phyloP scores from a whole-genome alignment of 2,113 vertebrate genomes.

The Brevimyrus niger region DNA sequence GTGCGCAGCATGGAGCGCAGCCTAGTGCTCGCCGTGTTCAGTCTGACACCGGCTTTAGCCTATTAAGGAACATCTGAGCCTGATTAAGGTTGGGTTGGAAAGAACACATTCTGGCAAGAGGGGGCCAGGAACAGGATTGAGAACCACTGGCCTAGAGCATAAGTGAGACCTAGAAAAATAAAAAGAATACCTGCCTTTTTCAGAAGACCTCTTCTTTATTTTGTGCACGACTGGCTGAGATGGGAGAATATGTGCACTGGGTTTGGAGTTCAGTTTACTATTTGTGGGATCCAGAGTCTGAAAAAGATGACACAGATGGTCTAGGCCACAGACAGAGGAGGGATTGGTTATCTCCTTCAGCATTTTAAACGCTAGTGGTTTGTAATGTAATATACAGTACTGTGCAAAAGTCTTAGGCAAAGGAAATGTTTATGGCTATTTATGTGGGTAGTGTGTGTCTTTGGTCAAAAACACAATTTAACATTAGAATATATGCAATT shows the following conservation, averaged over 20 bases:
- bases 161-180: background rate
- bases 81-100: too few relatives aligned
- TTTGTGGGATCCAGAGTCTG: background rate
- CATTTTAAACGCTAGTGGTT: background rate
- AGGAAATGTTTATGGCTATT: background rate
- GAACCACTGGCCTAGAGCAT: background rate
- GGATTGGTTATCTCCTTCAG: too few relatives aligned
- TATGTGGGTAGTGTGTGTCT: background rate
- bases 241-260: background rate
- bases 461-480: background rate
- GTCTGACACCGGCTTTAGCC: too few relatives aligned
- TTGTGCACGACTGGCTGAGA: background rate
- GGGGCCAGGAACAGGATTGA: too few relatives aligned
- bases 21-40: too few relatives aligned
- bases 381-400: background rate
- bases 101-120: too few relatives aligned
- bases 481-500: background rate
- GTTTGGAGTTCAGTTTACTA: background rate
- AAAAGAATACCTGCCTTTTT: conserved; percentile 20
- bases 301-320: background rate
- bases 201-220: conserved; percentile 20
- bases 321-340: background rate
- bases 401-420: background rate
- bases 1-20: too few relatives aligned
- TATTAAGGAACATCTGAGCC: too few relatives aligned